A percentile compares a stretch with the other conserved stretches of the same genome.
phyloP scores from a whole-genome alignment of 2,888 invertebrate genomes.

The Netelia fuscicornis region DNA sequence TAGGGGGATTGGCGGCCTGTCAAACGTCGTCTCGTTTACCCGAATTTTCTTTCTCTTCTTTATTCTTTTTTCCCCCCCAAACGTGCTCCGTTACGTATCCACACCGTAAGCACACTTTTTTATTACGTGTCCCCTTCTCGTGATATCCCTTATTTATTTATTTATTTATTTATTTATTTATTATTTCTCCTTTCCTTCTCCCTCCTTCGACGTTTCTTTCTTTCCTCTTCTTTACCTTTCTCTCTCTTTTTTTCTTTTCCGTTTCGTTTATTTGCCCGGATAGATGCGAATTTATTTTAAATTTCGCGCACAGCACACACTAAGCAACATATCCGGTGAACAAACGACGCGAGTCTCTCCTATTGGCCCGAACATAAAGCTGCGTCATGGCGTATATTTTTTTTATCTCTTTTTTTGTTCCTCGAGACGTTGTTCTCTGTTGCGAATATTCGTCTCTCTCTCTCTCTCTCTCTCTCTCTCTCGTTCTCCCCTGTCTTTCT shows the following conservation, averaged over 20 bases:
- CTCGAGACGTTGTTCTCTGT: no score
- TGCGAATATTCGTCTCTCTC: no score
- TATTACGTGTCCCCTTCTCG: background rate
- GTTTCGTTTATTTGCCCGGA: background rate
- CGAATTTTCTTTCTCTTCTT: background rate
- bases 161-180: background rate
- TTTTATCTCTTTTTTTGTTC: background rate
- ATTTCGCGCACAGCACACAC: constrained; percentile 1
- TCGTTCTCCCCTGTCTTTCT: background rate
- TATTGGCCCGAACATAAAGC: background rate
- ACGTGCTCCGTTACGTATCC: background rate
- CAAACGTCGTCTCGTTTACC: constrained; percentile 18
- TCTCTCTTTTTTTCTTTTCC: background rate
- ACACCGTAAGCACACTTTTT: background rate
- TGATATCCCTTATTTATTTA: background rate
- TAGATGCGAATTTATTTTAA: background rate
- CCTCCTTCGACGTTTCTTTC: background rate
- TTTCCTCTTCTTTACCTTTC: background rate
- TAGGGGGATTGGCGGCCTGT: background rate
- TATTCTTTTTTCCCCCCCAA: background rate
- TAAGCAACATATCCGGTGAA: background rate
- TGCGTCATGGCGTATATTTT: background rate
- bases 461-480: no score
- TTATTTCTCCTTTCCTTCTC: background rate
- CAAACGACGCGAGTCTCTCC: background rate